Evolutionary conservation across 2,113 vertebrate species (phyloP).

Genomic region (Brienomyrus longianalis): DNA sequence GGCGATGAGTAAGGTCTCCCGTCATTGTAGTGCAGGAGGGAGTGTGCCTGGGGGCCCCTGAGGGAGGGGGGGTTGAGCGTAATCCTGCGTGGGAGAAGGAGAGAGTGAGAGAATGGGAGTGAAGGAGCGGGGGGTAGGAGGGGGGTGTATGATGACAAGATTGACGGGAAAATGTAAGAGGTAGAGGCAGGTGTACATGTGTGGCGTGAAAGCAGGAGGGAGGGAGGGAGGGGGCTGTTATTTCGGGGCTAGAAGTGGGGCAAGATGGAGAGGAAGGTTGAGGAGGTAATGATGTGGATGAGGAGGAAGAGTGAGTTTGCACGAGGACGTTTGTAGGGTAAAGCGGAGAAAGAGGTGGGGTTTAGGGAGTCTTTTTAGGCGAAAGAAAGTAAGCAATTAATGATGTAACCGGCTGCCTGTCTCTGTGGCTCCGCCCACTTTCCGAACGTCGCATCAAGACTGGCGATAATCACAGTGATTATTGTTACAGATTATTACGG

Average conservation of each 20-base stretch:
- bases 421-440: background rate
- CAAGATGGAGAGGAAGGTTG: slow-evolving; percentile 15
- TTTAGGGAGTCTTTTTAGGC: background rate
- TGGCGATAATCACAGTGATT: background rate
- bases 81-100: slow-evolving; percentile 33
- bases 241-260: background rate
- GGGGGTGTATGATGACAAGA: background rate
- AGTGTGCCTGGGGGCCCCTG: background rate
- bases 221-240: background rate
- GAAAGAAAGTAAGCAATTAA: no score
- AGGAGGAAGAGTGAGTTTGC: slow-evolving; percentile 9
- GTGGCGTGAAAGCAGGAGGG: background rate
- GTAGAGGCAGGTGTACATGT: background rate
- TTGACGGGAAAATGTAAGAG: background rate
- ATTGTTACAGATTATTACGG: slow-evolving; percentile 6
- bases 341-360: background rate
- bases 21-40: slow-evolving; percentile 43
- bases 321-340: slow-evolving; percentile 9
- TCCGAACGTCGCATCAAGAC: background rate
- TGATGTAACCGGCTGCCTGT: background rate
- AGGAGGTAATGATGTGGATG: background rate
- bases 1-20: slow-evolving; percentile 45
- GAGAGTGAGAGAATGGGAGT: slow-evolving; percentile 8
- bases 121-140: background rate
- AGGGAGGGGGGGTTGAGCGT: background rate